Conservation (phyloP, 2,888 invertebrate genomes). For the Pristionchus exspectatus region DNA sequence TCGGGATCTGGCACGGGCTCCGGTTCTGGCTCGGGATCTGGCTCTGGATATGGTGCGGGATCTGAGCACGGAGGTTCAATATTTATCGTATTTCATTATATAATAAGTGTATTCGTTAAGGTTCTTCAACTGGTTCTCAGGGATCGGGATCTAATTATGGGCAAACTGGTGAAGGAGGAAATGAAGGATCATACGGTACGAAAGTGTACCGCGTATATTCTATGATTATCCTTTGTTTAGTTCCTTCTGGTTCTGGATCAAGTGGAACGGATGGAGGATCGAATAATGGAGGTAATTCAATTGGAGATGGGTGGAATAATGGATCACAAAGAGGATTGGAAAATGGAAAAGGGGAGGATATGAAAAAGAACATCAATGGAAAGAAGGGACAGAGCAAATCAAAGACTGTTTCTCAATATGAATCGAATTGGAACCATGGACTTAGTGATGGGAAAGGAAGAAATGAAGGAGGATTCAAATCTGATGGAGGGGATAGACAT, state of each 20-base stretch:
- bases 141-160: not conserved
- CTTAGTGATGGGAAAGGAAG: not conserved
- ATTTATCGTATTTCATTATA: not conserved
- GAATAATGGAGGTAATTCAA: not conserved
- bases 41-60: constrained; percentile 21
- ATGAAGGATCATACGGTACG: not conserved
- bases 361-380: not conserved
- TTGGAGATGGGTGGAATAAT: not conserved
- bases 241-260: constrained; percentile 31
- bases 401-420: not conserved
- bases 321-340: not conserved
- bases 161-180: not conserved
- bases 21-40: constrained; percentile 9
- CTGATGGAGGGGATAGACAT: not conserved
- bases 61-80: not conserved
- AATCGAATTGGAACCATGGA: not conserved
- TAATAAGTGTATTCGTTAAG: not conserved
- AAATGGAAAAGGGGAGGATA: not conserved
- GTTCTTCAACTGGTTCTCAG: not conserved
- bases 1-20: not conserved
- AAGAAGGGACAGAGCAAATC: not conserved
- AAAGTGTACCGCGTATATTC: not conserved
- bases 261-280: not conserved
- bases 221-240: not conserved
- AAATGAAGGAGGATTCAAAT: not conserved